Conservation (phyloP, 2,113 vertebrate genomes). For the Sander lucioperca region DNA sequence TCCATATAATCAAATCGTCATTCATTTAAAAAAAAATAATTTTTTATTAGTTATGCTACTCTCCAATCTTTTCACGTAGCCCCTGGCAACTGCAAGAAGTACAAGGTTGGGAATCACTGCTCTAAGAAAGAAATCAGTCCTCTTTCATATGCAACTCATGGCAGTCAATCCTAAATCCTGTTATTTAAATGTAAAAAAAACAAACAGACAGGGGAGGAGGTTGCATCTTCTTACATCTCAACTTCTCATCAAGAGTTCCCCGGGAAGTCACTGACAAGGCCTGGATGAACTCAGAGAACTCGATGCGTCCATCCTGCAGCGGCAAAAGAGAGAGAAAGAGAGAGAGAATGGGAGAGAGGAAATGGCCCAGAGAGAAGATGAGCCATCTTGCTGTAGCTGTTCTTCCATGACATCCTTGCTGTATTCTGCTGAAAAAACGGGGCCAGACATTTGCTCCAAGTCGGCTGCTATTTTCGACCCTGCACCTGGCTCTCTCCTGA, state of each 20-base stretch:
- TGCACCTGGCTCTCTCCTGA: constrained; percentile 74
- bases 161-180: constrained; percentile 31
- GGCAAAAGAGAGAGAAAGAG: constrained; percentile 30
- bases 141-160: constrained; percentile 33
- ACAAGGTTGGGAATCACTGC: too few species aligned
- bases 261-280: constrained; percentile 97
- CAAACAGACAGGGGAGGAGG: constrained; percentile 19
- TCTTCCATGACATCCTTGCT: constrained; percentile 57
- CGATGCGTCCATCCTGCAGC: constrained; percentile 94
- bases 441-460: constrained; percentile 72
- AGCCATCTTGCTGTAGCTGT: constrained; percentile 23
- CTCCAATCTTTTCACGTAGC: too few species aligned
- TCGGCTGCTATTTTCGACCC: constrained; percentile 77
- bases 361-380: constrained; percentile 17
- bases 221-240: constrained; percentile 90
- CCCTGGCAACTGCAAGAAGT: too few species aligned
- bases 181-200: constrained; percentile 38
- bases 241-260: constrained; percentile 97
- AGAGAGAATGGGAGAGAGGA: constrained; percentile 8
- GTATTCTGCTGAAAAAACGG: constrained; percentile 61
- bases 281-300: constrained; percentile 99
- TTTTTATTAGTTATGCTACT: too few species aligned
- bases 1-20: too few species aligned
- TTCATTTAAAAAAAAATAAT: too few species aligned
- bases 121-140: background rate